phyloP scores from a whole-genome alignment of 2,797 vertebrate genomes.

The Ceryle rudis region DNA sequence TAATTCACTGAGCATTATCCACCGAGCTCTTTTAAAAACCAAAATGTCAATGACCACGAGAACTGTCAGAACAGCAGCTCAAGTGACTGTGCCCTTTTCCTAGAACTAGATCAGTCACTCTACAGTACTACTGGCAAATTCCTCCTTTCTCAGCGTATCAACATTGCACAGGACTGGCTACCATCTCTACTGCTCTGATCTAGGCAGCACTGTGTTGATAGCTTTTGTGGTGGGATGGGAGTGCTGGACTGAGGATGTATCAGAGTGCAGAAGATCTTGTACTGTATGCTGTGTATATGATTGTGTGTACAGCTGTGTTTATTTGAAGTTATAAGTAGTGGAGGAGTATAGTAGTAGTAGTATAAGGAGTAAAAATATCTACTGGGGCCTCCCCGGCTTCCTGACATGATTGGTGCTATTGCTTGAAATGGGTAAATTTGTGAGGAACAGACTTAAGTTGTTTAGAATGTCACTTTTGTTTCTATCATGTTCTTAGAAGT shows the following conservation, averaged over 20 bases:
- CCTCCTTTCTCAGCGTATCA: neutral
- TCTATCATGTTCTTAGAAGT: neutral
- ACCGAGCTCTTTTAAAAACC: neutral
- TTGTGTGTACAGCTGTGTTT: neutral
- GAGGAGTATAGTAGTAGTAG: neutral
- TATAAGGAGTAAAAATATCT: neutral
- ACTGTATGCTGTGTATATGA: neutral
- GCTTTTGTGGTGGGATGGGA: neutral
- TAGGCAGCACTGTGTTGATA: neutral
- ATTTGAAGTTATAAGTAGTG: neutral
- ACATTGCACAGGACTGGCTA: neutral
- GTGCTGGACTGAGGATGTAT: neutral
- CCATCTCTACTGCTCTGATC: neutral
- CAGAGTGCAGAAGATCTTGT: neutral
- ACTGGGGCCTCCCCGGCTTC: neutral
- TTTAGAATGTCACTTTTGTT: neutral
- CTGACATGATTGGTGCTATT: neutral
- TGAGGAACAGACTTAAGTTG: neutral
- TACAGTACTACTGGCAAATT: neutral
- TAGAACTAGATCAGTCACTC: neutral
- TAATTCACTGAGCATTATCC: neutral
- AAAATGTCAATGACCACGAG: neutral
- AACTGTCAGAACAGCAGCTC: neutral
- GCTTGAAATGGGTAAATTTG: neutral
- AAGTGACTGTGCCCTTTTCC: slow-evolving; percentile 23